Conservation (phyloP, 2,113 vertebrate species). For the Eolophus roseicapilla region DNA sequence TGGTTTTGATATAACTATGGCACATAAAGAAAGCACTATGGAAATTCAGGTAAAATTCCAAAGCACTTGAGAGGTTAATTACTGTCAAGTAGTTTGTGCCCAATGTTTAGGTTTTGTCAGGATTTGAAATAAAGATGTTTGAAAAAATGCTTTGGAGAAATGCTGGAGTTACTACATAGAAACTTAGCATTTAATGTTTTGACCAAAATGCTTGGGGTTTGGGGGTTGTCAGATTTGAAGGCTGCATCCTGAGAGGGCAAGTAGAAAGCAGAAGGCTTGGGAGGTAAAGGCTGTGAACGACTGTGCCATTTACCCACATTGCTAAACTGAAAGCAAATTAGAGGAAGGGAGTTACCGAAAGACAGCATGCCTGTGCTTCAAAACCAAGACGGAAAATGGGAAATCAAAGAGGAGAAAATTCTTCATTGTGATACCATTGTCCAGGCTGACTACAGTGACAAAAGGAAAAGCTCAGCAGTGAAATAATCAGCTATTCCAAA, state of each 20-base stretch:
- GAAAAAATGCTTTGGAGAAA: not conserved
- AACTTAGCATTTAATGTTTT: not conserved
- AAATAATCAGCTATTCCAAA: conserved; percentile 17
- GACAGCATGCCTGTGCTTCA: not conserved
- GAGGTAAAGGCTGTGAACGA: not conserved
- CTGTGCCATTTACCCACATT: not conserved
- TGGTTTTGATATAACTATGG: not conserved
- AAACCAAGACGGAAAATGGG: not conserved
- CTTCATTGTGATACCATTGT: not conserved
- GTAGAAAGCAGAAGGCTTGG: not conserved
- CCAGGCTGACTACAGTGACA: not conserved
- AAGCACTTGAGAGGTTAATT: not conserved
- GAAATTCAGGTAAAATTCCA: not conserved
- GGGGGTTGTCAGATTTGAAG: not conserved
- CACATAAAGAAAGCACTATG: not conserved
- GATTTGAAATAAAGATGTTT: not conserved
- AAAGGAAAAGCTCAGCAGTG: not conserved
- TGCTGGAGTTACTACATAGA: not conserved
- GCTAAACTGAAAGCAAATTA: not conserved
- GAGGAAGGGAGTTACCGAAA: not conserved
- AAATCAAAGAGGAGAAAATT: not conserved
- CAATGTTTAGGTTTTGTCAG: not conserved
- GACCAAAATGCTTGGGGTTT: not conserved
- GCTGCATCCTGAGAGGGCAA: not conserved
- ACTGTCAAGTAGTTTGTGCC: not conserved